These are phyloP conservation scores for Synaphobranchus kaupii DNA, from an alignment of 2,797 vertebrate species.

Conservation along the genomic window DNA sequence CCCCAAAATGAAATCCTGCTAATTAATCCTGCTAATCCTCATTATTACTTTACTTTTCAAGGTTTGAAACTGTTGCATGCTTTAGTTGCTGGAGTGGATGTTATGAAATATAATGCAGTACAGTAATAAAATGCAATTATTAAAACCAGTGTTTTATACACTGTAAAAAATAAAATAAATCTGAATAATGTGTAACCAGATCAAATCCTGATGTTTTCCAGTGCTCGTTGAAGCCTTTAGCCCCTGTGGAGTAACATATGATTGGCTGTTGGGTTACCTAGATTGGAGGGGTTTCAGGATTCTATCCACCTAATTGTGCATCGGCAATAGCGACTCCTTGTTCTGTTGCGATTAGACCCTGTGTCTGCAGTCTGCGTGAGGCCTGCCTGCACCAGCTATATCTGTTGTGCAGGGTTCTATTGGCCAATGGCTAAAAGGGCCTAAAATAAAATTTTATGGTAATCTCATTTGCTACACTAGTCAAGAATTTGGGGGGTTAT, in stretches of 20 bases:
- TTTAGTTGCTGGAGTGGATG: neutral
- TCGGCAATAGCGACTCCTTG: neutral
- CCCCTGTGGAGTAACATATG: neutral
- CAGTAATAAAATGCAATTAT: no score
- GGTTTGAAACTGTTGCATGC: no score
- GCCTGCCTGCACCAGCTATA: neutral
- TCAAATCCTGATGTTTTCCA: neutral
- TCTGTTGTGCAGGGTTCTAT: neutral
- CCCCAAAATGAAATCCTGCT: no score
- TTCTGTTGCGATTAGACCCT: neutral
- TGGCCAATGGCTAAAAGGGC: no score
- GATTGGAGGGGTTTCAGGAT: neutral
- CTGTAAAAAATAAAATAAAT: neutral
- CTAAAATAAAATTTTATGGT: no score
- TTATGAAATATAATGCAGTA: neutral
- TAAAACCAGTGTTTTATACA: no score
- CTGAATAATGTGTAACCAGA: neutral
- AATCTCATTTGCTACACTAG: no score
- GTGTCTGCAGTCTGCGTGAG: neutral
- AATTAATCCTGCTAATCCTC: no score
- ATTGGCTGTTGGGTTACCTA: neutral
- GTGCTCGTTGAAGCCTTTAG: neutral
- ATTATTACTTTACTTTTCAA: no score
- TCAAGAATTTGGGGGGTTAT: no score
- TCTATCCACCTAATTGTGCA: neutral